Percentiles rank a stretch among this genome's conserved stretches.
phyloP scores from a whole-genome alignment of 1,140 invertebrate genomes.

The Notospermus geniculatus region DNA sequence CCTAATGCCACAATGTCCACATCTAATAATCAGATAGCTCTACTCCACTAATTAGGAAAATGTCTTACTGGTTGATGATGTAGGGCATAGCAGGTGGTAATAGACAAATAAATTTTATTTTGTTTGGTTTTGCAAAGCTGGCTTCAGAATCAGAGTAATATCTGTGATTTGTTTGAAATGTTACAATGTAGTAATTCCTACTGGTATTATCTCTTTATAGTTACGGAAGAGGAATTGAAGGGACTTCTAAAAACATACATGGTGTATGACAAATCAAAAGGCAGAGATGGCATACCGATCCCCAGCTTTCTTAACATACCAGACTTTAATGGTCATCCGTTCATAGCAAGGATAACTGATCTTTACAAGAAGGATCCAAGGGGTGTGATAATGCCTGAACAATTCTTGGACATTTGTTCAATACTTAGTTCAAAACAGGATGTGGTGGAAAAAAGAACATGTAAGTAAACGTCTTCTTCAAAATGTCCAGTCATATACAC shows the following conservation, averaged over 20 bases:
- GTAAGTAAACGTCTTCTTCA: slow-evolving; percentile 21
- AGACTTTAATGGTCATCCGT: slow-evolving; percentile 35
- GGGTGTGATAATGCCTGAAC: slow-evolving; percentile 26
- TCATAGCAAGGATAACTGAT: slow-evolving; percentile 29
- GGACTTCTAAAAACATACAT: slow-evolving; percentile 30
- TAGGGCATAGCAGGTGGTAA: no score
- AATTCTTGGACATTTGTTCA: slow-evolving; percentile 32
- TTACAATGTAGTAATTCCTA: no score
- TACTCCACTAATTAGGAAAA: no score
- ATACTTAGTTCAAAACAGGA: slow-evolving; percentile 28
- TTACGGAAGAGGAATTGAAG: slow-evolving; percentile 29
- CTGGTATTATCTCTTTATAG: slow-evolving; percentile 30
- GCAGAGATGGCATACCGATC: slow-evolving; percentile 28
- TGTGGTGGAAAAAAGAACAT: slow-evolving; percentile 32
- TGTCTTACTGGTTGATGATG: no score
- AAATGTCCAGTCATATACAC: background rate
- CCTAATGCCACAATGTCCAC: no score
- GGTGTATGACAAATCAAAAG: slow-evolving; percentile 28
- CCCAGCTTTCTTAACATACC: slow-evolving; percentile 29
- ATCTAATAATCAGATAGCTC: no score
- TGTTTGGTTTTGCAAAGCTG: no score
- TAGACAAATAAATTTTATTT: no score
- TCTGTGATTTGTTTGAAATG: no score
- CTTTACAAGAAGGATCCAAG: slow-evolving; percentile 23
- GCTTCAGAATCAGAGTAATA: no score